These are phyloP conservation scores for Epizoanthus ramosus DNA, from an alignment of 92 coral and sea anemone species.

Conservation along the genomic window DNA sequence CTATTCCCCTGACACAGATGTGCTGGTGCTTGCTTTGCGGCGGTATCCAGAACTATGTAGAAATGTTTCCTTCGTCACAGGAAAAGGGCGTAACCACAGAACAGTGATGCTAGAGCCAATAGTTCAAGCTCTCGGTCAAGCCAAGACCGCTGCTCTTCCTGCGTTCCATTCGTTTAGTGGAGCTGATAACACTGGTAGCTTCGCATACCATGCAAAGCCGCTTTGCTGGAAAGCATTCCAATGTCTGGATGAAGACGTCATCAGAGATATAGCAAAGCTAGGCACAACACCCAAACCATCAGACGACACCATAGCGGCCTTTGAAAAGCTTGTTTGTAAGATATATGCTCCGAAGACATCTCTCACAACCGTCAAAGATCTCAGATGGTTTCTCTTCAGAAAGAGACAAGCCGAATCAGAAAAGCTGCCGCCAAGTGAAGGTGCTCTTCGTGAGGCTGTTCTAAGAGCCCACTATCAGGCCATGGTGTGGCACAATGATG, in stretches of 20 bases:
- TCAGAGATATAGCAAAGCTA: slow-evolving; percentile 48
- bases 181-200: slow-evolving; percentile 60
- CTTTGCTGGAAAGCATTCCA: slow-evolving; percentile 48
- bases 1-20: slow-evolving; percentile 48
- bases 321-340: slow-evolving; percentile 59
- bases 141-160: slow-evolving; percentile 61
- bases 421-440: slow-evolving; percentile 37
- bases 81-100: slow-evolving; percentile 50
- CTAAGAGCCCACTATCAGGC: too few species aligned
- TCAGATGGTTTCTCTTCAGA: slow-evolving; percentile 48
- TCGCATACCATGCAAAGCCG: slow-evolving; percentile 37
- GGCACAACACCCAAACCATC: slow-evolving; percentile 43
- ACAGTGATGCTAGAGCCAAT: slow-evolving; percentile 45
- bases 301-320: slow-evolving; percentile 50
- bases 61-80: slow-evolving; percentile 40
- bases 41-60: slow-evolving; percentile 30
- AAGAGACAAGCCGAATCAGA: slow-evolving; percentile 50
- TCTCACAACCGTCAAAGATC: slow-evolving; percentile 29
- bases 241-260: slow-evolving; percentile 39
- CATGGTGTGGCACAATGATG: too few species aligned
- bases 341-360: slow-evolving; percentile 49
- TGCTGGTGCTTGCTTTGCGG: slow-evolving; percentile 32
- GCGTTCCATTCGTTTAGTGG: slow-evolving; percentile 66
- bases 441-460: too few species aligned
- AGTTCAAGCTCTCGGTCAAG: slow-evolving; percentile 45